Evolutionary conservation across 2,797 vertebrate species (phyloP), one percentile per base, ranked within the genome.

Genomic region (Meriones psammophilus): DNA sequence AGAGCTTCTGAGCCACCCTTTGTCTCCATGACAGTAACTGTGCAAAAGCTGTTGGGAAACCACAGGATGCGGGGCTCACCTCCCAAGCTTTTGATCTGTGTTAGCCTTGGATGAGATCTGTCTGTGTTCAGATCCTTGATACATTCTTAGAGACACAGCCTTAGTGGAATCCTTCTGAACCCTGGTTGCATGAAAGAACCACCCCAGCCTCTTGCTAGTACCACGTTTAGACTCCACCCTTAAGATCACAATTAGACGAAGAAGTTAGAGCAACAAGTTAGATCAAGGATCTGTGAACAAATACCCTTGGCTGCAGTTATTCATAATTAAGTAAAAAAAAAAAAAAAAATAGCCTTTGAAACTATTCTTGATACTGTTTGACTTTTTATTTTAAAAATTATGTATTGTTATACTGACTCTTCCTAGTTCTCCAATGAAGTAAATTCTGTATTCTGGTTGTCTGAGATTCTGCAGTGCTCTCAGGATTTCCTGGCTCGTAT

Each of bases 401-500:
- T 54, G 69, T 30, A 91, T 87, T 56, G 54, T 83, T 87, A 30
- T 39, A 28, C 24, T 5, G 36, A 14, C 12, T 87, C 36, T 56
- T 92, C 66, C 12, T 50, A 56, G n/a, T 87, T 93, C 2, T 71
- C 71, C n/a, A 54, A 4, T 30, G 56, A 78, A 90, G 15, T 12
- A 46, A 89, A 68, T 92, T 91, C 42, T 91, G 24, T 22, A 54
- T 42, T 88, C 71, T 74, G 30, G 69, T 36, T 69, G 54, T 89
- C 50, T 76, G 17, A 28, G 20, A 39, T 46, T 71, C 50, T 36
- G 17, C 33, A 58, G n/a, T 42, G 5, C 4, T 4, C 1, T 78
- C 30, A 74, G 26, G 14, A 58, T 89, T 92, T 92, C 86, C 71
- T 80, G 1, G 8, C 36, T 39, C 1, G 7, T 78, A 60, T 89